Conservation (phyloP, 2,797 vertebrate species). For the Hylomyscus alleni region DNA sequence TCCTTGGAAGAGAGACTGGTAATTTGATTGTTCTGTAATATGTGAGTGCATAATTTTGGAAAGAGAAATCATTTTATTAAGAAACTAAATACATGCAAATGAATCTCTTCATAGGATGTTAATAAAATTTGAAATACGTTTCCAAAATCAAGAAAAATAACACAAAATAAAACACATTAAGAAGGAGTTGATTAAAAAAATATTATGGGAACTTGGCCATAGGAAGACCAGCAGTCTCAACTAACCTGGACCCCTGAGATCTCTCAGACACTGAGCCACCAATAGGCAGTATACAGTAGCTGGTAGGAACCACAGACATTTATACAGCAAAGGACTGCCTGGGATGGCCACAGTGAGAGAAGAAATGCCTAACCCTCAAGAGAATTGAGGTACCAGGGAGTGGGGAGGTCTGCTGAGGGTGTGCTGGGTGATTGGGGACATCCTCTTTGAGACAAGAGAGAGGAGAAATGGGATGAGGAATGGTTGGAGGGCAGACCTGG, state of each 20-base stretch:
- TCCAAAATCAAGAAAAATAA: constrained; percentile 78
- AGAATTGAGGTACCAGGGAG: not conserved
- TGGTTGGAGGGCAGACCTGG: not conserved
- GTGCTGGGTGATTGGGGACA: not conserved
- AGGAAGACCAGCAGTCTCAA: not conserved
- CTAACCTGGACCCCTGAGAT: not conserved
- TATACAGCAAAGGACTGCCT: not conserved
- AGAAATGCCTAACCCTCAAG: not conserved
- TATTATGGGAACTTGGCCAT: no score
- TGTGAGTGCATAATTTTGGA: constrained; percentile 84
- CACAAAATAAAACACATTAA: constrained; percentile 68
- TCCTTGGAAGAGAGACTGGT: constrained; percentile 82
- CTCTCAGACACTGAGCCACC: no score
- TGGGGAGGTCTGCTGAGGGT: not conserved
- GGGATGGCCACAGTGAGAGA: not conserved
- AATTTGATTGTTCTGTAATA: constrained; percentile 87
- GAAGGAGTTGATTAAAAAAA: constrained; percentile 38
- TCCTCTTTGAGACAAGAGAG: not conserved
- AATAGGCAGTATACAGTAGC: not conserved
- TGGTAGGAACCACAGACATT: not conserved
- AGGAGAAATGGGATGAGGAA: not conserved
- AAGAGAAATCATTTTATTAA: constrained; percentile 84
- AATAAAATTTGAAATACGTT: constrained; percentile 81
- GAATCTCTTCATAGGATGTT: constrained; percentile 80
- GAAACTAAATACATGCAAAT: constrained; percentile 87